These are phyloP conservation scores for Eulemur albifrons DNA, from an alignment of 2,797 vertebrate genomes.

Conservation along the genomic window DNA sequence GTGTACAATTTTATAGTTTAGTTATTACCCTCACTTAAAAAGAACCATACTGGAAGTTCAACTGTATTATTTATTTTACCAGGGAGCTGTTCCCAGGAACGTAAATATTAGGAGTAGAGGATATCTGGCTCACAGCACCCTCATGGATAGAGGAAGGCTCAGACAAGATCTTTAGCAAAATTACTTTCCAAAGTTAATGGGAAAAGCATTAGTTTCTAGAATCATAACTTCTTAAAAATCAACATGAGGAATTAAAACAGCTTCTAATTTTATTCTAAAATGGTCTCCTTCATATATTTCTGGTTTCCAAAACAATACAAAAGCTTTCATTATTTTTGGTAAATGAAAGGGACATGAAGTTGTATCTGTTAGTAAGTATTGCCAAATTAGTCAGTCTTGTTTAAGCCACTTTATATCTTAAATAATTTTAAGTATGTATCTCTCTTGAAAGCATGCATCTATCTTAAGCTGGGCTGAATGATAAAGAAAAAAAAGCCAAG, in stretches of 20 bases:
- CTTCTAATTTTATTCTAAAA: conserved; percentile 28
- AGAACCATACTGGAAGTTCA: background rate
- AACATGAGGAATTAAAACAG: background rate
- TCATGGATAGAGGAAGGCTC: background rate
- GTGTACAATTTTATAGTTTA: background rate
- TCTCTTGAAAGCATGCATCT: background rate
- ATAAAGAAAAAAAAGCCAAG: background rate
- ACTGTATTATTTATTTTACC: background rate
- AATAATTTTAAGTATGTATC: background rate
- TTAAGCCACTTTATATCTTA: background rate
- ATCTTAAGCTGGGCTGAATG: background rate
- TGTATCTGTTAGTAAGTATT: background rate
- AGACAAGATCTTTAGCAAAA: background rate
- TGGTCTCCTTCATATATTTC: background rate
- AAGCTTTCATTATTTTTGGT: background rate
- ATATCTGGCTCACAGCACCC: background rate
- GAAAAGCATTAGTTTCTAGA: background rate
- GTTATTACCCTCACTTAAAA: background rate
- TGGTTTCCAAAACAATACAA: background rate
- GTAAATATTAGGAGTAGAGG: background rate
- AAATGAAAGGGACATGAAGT: background rate
- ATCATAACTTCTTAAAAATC: conserved; percentile 30
- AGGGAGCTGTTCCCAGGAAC: background rate
- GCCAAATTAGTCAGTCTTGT: background rate
- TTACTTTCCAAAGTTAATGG: background rate